Evolutionary conservation across 2,888 invertebrate species (phyloP), one percentile per base, ranked within the genome.

Genomic region (Callinectes sapidus): DNA sequence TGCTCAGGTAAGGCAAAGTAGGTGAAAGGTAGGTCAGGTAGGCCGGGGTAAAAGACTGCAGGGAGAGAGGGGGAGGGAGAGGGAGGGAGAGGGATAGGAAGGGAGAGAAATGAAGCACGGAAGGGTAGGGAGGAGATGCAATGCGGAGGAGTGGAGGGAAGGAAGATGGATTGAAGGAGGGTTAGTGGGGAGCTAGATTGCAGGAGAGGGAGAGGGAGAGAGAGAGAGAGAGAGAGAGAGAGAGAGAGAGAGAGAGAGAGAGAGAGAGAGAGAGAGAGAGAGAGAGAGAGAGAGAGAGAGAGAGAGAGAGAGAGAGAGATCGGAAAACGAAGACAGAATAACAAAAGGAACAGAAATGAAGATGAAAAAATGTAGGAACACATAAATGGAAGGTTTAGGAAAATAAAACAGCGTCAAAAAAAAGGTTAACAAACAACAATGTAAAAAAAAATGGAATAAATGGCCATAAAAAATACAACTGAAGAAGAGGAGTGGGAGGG

Each of bases 241-340:
- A 88, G 88, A 55, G 48, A 54, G 54, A 88, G 88, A 55, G 48
- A 54, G 48, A 88, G 88, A 55, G 48, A 48, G 48, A 87, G 88
- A 55, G 48, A 54, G 54, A 88, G 88, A 55, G 48, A 54, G 54
- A 88, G 88, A 55, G 48, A 54, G 48, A 88, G 88, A 55, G 48
- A 54, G 48, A 55, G 48, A 55, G 48, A 54, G 48, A 88, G 88
- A 55, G 48, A 54, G 54, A 88, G 88, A 55, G 48, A 54, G 54
- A 88, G 88, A 88, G 48, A 54, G 54, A 88, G 55, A 55, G 48
- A 54, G 54, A 88, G 55, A 55, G 48, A 54, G 54, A 87, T 6
- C 1, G 42, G 23, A n/a, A 87, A n/a, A 42, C 16, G 23, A 39
- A 16, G 39, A 39, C n/a, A 35, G 35, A 87, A 16, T 32, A 87